Evolutionary conservation across 92 coral and sea anemone genomes (phyloP), one percentile per base, ranked within the genome.

Genomic region (Ricordea florida): DNA sequence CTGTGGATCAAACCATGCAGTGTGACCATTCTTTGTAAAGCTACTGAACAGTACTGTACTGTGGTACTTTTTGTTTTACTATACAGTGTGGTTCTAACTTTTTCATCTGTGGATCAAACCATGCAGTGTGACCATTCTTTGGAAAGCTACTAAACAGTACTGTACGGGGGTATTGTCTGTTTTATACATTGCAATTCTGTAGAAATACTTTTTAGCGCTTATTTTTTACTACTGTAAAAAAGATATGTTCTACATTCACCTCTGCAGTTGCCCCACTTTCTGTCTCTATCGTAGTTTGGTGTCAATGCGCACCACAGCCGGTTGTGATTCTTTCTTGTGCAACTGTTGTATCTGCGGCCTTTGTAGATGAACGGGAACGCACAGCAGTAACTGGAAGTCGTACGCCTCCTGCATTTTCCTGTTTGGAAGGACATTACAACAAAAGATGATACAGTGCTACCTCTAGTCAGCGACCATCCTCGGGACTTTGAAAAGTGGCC

Each of bases 231-330:
- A 44, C 15, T 1, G 22, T 17, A 27, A 13, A 13, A 13, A 17
- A 13, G 10, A 11, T 1, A 15, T 11, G 1, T 1, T 29, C 10
- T 0, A n/a, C 35, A 28, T 65, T 8, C 56, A 58, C 80, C 21
- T 16, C 44, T 59, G 21, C 80, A 73, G 48, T 59, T 43, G 60
- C 71, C 80, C 80, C 80, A 73, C 10, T 58, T 58, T 28, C 24
- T 73, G 35, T 73, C 80, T 23, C 59, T 17, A 5, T 73, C 80
- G 24, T 59, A 73, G 80, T 73, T 73, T 5, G 80, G 80, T 32
- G 80, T 73, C 58, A 73, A 6, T 6, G 80, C 71, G 28, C 80
- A 73, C 80, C 80, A 73, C 1, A 59, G 80, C 7, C 80, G 70
- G 1, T 60, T 60, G 59, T 44, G 59, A 0, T 21, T 44, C 5